Evolutionary conservation across 2,888 invertebrate species (phyloP), one percentile per base, ranked within the genome.

Genomic region (Neelides folsomi): DNA sequence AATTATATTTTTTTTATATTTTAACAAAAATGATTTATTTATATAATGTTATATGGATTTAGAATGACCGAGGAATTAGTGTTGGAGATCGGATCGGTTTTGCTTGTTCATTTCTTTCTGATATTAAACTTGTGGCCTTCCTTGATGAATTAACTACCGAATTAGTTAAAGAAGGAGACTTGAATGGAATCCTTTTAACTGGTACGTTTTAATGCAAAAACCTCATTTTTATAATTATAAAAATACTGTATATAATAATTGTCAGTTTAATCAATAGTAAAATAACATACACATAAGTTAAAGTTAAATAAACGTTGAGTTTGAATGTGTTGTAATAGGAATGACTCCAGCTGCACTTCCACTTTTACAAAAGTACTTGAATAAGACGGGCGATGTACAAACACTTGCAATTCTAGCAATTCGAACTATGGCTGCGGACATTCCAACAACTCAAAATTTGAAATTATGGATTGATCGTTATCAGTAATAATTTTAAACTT

Each of bases 71-170:
- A 40, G 86, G 81, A 43, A 81, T 94, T 73, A 81, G 84, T 0
- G 80, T 94, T 8, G 83, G 84, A 61, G 92, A 92, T 72, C 77
- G 87, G 65, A 81, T 92, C 48, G 90, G 89, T n/a, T 89, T 92
- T 73, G 89, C 90, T 16, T 83, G 87, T 67, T 80, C 82, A 67
- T 92, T 82, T 73, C 74, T 92, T 20, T 79, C 86, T 1, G 93
- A 94, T 72, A 73, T 73, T 15, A 79, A 83, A 71, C 74, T 94
- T 57, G 74, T 78, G 53, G 86, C 86, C 41, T 93, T 83, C 72
- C 75, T 93, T 47, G 79, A 80, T 57, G 76, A 76, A 59, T 76
- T 86, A 49, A 79, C 80, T 42, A 77, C 77, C 59, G 77, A 78
- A 63, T 76, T 90, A 60, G 80, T 80, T 20, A 80, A 80, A 54